These are phyloP conservation scores for Salvelinus sp. DNA, from an alignment of 2,113 vertebrate species.

Conservation along the genomic window DNA sequence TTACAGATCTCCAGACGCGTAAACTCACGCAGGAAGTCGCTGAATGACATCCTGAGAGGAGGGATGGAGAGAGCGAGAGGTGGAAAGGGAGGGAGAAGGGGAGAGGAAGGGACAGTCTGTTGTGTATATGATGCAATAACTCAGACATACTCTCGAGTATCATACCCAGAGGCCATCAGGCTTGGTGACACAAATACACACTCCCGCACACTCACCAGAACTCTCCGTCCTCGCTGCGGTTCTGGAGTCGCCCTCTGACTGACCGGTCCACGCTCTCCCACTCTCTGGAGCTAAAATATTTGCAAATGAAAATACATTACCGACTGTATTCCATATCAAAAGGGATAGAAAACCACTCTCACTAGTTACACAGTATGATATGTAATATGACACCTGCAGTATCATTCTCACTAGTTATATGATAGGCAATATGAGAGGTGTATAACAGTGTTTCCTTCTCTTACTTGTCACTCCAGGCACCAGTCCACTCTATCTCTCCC, in stretches of 20 bases:
- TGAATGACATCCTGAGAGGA: slow-evolving; percentile 87
- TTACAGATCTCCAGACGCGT: slow-evolving; percentile 93
- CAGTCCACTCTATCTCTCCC: slow-evolving; percentile 96
- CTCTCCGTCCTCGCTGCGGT: slow-evolving; percentile 91
- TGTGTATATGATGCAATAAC: not conserved
- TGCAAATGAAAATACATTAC: not conserved
- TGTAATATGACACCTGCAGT: too few relatives aligned
- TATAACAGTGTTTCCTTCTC: slow-evolving; percentile 1
- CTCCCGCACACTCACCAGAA: slow-evolving; percentile 82
- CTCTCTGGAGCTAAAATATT: slow-evolving; percentile 80
- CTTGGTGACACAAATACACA: not conserved
- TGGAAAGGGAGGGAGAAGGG: not conserved
- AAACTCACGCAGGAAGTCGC: slow-evolving; percentile 87
- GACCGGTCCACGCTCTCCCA: slow-evolving; percentile 82
- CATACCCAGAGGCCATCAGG: too few relatives aligned
- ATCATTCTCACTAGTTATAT: not conserved
- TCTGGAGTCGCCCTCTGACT: slow-evolving; percentile 72
- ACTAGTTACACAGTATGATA: not conserved
- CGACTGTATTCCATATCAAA: not conserved
- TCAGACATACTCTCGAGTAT: not conserved
- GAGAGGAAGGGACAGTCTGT: not conserved
- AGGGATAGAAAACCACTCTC: not conserved
- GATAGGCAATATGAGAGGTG: not conserved
- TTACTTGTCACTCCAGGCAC: slow-evolving; percentile 91
- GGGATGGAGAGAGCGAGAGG: too few relatives aligned